Conservation (phyloP, 1,140 invertebrate genomes). For the Ostrea edulis region DNA sequence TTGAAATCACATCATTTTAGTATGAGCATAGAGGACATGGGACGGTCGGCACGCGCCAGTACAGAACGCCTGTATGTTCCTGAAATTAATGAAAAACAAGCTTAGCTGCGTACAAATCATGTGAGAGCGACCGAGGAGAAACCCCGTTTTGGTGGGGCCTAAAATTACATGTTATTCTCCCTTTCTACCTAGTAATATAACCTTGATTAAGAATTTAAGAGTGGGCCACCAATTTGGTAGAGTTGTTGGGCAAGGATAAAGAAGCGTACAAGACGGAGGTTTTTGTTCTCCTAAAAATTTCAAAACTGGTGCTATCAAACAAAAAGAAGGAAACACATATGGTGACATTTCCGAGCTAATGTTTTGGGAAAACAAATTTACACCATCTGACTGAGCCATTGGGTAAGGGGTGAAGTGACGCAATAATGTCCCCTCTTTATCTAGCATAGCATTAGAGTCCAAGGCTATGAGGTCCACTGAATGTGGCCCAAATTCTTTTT, state of each 20-base stretch:
- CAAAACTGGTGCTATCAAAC: slow-evolving; percentile 45
- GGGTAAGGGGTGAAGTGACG: slow-evolving; percentile 43
- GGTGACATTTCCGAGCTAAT: slow-evolving; percentile 36
- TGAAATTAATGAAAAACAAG: too few relatives aligned
- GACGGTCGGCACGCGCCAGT: background rate
- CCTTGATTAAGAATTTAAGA: background rate
- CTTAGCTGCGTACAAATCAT: too few relatives aligned
- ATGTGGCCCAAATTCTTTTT: slow-evolving; percentile 13
- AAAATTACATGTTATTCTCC: too few relatives aligned
- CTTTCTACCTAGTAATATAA: background rate
- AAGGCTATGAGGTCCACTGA: slow-evolving; percentile 50
- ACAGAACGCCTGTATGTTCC: too few relatives aligned
- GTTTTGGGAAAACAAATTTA: slow-evolving; percentile 46
- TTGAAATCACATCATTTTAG: background rate
- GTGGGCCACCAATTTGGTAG: slow-evolving; percentile 14
- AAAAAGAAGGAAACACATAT: slow-evolving; percentile 54
- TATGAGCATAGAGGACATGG: background rate
- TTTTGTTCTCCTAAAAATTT: slow-evolving; percentile 20
- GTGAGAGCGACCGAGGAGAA: too few relatives aligned
- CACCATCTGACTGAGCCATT: background rate
- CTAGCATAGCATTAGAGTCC: slow-evolving; percentile 45
- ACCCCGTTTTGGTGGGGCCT: too few relatives aligned
- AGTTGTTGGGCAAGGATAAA: background rate
- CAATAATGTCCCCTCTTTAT: background rate
- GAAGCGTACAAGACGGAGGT: background rate